Base-by-base conservation (phyloP, 2,113 vertebrate species). In the Zeus faber region DNA sequence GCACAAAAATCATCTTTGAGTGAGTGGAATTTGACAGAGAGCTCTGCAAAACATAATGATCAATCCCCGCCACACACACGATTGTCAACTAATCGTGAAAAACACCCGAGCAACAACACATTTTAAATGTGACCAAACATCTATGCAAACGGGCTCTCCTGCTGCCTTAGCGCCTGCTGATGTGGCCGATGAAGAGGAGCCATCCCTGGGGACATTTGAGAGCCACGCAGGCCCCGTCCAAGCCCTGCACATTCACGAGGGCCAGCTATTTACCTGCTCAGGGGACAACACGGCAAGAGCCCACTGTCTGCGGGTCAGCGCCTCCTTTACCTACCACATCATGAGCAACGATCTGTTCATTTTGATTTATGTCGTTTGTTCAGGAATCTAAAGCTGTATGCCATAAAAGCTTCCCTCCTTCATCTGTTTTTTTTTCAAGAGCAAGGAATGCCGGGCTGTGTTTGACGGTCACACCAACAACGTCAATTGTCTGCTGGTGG, bases 401-500 rank as follows among this genome's bases (percentile, higher is more conserved):
- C 7, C 14, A 3, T 13, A 35, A 6, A 43, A 41, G n/a, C n/a
- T n/a, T 41, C 18, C 21, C 6, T 8, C 16, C 26, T 22, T 33
- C 2, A 18, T 27, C 18, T 16, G 48, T 0, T 58, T 13, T 27
- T 13, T 57, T 4, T 25, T 44, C 18, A 58, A 99, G 97, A 97
- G 43, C 74, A 90, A 87, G 47, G 91, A 93, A 67, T 92, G 93
- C 59, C 73, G 89, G 58, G 89, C 89, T 0, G 62, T 95, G 58
- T 99, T 97, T 57, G 91, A 94, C 25, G 95, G 95, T 23, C 96
- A 98, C 75, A 89, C 74, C 33, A 93, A 91, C 35, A 98, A 96
- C 86, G 83, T 99, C 70, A 98, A 98, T 82, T 95, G 93, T 66
- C 88, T 99, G 37, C 76, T 97, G 74, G 91, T 98, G 72, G 90